These are phyloP conservation scores for Aldabrachelys gigantea DNA, from an alignment of 2,113 vertebrate genomes.

Conservation along the genomic window DNA sequence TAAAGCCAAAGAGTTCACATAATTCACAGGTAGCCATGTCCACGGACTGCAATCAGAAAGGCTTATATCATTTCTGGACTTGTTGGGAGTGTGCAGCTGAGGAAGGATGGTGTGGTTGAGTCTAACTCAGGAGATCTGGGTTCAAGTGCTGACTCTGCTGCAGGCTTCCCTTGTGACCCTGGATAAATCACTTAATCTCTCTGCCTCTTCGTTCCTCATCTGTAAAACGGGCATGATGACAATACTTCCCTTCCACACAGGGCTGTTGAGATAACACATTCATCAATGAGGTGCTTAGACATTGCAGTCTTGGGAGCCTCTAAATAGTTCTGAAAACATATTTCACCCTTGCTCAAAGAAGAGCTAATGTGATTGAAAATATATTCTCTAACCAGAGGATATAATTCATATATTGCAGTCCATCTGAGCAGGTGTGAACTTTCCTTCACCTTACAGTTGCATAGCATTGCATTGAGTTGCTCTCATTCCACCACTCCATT, in stretches of 20 bases:
- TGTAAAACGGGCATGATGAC: background rate
- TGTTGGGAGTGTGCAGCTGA: background rate
- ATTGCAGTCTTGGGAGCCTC: background rate
- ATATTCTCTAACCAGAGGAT: background rate
- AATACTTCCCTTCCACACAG: background rate
- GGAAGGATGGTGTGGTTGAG: background rate
- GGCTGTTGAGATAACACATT: background rate
- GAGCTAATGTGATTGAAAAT: background rate
- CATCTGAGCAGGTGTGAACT: background rate
- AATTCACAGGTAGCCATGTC: constrained; percentile 29
- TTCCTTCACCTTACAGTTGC: background rate
- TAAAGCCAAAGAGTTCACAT: constrained; percentile 50
- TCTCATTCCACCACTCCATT: background rate
- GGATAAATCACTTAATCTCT: background rate
- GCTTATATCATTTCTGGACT: background rate
- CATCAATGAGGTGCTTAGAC: background rate
- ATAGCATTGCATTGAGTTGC: background rate
- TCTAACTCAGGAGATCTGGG: background rate
- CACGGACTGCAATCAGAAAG: constrained; percentile 10
- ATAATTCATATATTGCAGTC: background rate
- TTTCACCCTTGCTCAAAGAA: accelerated
- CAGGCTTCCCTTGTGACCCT: background rate
- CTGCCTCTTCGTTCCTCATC: background rate
- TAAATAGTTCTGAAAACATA: background rate
- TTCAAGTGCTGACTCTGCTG: background rate